These are phyloP conservation scores for Scolanthus callimorphus DNA, from an alignment of 92 coral and sea anemone species.

Conservation along the genomic window DNA sequence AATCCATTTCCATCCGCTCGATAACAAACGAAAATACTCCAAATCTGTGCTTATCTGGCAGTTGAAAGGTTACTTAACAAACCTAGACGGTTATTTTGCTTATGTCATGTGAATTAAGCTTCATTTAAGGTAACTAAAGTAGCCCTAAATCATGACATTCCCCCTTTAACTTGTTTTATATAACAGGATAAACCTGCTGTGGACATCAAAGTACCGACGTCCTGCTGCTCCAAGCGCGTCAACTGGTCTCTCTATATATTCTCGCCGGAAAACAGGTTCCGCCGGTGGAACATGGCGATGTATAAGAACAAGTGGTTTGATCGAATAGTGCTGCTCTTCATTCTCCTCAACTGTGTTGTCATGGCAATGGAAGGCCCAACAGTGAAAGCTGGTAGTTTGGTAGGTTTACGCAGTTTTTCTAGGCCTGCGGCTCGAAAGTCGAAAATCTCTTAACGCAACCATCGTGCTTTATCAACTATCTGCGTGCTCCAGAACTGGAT, in stretches of 20 bases:
- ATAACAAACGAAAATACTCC: no score
- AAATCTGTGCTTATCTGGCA: no score
- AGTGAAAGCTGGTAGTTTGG: slow-evolving; percentile 54
- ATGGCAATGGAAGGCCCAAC: slow-evolving; percentile 95
- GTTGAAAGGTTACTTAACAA: no score
- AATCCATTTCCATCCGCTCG: no score
- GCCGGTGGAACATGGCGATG: slow-evolving; percentile 47
- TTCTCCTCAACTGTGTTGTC: slow-evolving; percentile 83
- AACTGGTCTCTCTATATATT: slow-evolving; percentile 88
- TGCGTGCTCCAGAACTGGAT: no score
- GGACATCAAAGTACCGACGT: slow-evolving; percentile 4
- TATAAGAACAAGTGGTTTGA: slow-evolving; percentile 92
- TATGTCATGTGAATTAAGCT: no score
- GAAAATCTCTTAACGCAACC: neutral
- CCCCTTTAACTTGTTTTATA: no score
- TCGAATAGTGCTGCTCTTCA: slow-evolving; percentile 71
- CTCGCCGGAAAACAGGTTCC: slow-evolving; percentile 90
- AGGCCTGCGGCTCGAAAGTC: no score
- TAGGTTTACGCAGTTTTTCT: slow-evolving; percentile 34
- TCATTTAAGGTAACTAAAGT: no score
- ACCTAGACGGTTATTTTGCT: no score
- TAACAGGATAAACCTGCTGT: neutral
- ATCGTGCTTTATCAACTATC: no score
- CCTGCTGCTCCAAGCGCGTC: slow-evolving; percentile 52
- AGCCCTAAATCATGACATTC: no score